Base-by-base conservation (phyloP, 2,113 vertebrate species). In the Psittacula cyanocephala region DNA sequence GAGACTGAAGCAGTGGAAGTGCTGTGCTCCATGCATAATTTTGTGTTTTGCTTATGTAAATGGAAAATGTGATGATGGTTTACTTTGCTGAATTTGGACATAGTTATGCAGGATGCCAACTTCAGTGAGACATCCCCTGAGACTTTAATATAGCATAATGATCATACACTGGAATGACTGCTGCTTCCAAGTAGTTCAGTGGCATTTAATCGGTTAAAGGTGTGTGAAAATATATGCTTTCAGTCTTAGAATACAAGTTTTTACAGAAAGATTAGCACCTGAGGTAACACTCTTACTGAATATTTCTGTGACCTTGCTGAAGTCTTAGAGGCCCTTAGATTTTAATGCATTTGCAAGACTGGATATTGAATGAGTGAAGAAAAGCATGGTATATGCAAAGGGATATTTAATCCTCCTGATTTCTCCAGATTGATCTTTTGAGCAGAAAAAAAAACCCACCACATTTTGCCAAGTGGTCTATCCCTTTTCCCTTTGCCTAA, bases 1-100 rank as follows among this genome's bases (percentile, higher is more conserved):
- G 79, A 83, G 85, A 53, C 59, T 2, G 0, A 59, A 68, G 76
- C 0, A 0, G 13, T 65, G 68, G 23, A 49, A 78, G 16, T 22
- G 53, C 84, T 67, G 29, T 65, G 62, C 65, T 81, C 55, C 49
- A 19, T 79, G 49, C 33, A n/a, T 17, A 22, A 37, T 37, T 65
- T 3, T 64, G 37, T 41, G 23, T 4, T 67, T 71, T 77, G 69
- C 71, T 91, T 52, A 17, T 64, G 16, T 11, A 81, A 77, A 91
- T 72, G 67, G 67, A 86, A 95, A 90, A 91, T 50, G 14, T 33
- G 77, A 52, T 88, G 49, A 43, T 27, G 33, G 18, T 17, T 76
- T 69, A 6, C 47, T 88, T 25, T 84, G 41, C 70, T 96, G 95
- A 74, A 27, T 93, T 69, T 65, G 31, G 69, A 75, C 23, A 13